phyloP scores from a whole-genome alignment of 2,888 invertebrate genomes.

The Psococerastis gibbosa region DNA sequence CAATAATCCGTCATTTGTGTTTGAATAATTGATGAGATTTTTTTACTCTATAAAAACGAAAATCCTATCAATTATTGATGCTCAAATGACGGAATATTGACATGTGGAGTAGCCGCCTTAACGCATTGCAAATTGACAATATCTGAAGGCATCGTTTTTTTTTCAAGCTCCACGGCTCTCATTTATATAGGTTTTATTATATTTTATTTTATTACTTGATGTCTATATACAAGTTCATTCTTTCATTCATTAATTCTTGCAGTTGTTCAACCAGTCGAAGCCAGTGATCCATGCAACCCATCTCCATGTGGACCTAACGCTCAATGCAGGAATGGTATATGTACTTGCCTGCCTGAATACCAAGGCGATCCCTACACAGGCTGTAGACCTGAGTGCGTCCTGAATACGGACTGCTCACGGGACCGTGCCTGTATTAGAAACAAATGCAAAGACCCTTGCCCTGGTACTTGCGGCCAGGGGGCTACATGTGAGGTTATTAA shows the following conservation, averaged over 20 bases:
- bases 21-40: too few relatives aligned
- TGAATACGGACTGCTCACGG: constrained; percentile 48
- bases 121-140: constrained; percentile 1
- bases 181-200: too few relatives aligned
- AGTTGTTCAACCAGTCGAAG: constrained; percentile 20
- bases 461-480: constrained; percentile 40
- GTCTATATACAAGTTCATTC: background rate
- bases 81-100: too few relatives aligned
- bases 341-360: constrained; percentile 50
- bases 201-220: too few relatives aligned
- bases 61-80: too few relatives aligned
- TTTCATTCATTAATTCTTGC: constrained; percentile 10
- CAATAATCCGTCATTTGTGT: too few relatives aligned
- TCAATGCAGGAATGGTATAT: constrained; percentile 37
- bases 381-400: constrained; percentile 59
- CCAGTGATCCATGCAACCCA: constrained; percentile 29
- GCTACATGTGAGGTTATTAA: constrained; percentile 41
- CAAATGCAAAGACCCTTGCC: constrained; percentile 57
- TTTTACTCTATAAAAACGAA: too few relatives aligned
- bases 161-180: too few relatives aligned
- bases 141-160: too few relatives aligned
- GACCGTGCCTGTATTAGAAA: constrained; percentile 51
- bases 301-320: constrained; percentile 45
- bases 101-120: too few relatives aligned
- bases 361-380: constrained; percentile 53